Conservation (phyloP, 2,797 vertebrate species). For the Coregonus ussuriensis region DNA sequence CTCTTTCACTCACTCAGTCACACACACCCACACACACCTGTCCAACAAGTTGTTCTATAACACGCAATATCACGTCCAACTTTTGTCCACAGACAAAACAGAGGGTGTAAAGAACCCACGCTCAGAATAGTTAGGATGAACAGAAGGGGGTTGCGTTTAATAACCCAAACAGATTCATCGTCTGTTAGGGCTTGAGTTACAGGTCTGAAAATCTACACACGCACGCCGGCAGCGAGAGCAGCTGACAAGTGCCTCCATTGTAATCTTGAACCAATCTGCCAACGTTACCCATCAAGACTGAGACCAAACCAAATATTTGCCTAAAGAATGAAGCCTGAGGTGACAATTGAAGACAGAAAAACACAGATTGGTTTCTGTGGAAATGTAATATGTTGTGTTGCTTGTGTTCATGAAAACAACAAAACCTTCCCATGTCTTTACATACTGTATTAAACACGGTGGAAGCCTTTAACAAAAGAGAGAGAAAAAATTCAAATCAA, state of each 20-base stretch:
- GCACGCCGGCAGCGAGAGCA: neutral
- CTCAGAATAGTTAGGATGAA: neutral
- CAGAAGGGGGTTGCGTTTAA: neutral
- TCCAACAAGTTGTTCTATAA: neutral
- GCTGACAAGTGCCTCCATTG: conserved; percentile 10
- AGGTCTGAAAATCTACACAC: neutral
- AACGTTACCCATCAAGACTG: neutral
- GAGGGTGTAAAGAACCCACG: neutral
- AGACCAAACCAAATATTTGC: conserved; percentile 8
- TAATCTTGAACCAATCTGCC: conserved; percentile 8
- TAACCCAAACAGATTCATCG: neutral
- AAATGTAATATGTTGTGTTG: neutral
- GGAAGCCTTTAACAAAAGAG: neutral
- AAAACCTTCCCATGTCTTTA: neutral
- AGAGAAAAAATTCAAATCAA: neutral
- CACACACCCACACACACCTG: neutral
- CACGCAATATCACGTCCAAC: neutral
- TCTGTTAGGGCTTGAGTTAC: neutral
- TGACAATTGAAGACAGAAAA: neutral
- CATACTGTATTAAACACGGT: neutral
- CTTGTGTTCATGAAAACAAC: neutral
- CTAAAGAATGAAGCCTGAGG: neutral
- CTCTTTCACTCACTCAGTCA: neutral
- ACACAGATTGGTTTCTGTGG: neutral
- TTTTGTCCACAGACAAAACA: neutral